A percentile compares a stretch with the other conserved stretches of the same genome.
Conservation (phyloP, 2,113 vertebrate species). For the Romanogobio albipinnatus region DNA sequence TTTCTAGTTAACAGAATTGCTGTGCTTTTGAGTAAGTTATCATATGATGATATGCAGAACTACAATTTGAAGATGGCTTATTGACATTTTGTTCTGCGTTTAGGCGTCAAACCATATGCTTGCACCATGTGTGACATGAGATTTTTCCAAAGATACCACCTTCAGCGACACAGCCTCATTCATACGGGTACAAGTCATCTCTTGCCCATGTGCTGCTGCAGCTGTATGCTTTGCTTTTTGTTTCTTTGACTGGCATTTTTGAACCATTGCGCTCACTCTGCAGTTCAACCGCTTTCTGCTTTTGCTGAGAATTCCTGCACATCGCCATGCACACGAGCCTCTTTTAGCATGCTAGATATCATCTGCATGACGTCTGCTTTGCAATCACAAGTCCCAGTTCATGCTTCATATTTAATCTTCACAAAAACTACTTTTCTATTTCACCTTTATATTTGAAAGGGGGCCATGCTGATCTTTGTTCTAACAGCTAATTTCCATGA, state of each 20-base stretch:
- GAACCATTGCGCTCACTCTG: background rate
- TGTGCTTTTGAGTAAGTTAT: background rate
- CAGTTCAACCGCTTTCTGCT: slow-evolving; percentile 27
- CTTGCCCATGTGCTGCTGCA: slow-evolving; percentile 18
- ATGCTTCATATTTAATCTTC: background rate
- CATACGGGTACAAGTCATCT: slow-evolving; percentile 52
- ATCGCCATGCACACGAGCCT: background rate
- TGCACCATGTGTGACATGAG: slow-evolving; percentile 94
- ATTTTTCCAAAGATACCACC: slow-evolving; percentile 97
- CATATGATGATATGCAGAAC: background rate
- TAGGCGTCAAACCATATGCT: slow-evolving; percentile 89
- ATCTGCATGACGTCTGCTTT: slow-evolving; percentile 53
- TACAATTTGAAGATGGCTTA: background rate
- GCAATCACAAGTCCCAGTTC: slow-evolving; percentile 15
- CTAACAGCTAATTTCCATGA: background rate
- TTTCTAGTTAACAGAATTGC: background rate
- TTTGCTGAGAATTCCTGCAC: slow-evolving; percentile 17
- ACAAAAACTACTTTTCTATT: background rate
- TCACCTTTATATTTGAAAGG: background rate
- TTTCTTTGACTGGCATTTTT: background rate
- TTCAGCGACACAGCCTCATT: slow-evolving; percentile 86
- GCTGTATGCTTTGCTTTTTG: slow-evolving; percentile 7
- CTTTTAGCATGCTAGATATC: slow-evolving; percentile 50
- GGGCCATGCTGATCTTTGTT: background rate
- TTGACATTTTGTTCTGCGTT: slow-evolving; percentile 32